Conservation (phyloP, 2,888 invertebrate genomes). For the Hypena proboscidalis region DNA sequence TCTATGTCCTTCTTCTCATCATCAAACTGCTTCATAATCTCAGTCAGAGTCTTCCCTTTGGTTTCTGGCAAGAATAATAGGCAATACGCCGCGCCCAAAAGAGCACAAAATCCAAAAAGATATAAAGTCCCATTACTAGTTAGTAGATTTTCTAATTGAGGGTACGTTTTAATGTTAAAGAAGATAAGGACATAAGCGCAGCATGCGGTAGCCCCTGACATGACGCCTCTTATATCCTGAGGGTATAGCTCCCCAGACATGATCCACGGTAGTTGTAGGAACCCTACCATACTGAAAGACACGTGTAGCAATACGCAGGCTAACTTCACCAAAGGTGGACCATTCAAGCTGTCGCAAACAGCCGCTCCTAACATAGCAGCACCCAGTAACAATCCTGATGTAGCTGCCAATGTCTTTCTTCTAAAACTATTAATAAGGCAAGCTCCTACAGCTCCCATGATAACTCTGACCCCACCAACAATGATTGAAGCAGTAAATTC, state of each 20-base stretch:
- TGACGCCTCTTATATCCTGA: conserved; percentile 87
- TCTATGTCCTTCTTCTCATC: conserved; percentile 69
- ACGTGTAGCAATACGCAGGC: conserved; percentile 88
- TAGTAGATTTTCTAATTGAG: conserved; percentile 83
- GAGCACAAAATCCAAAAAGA: conserved; percentile 86
- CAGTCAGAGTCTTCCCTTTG: conserved; percentile 87
- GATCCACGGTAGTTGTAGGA: conserved; percentile 90
- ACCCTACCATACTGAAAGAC: conserved; percentile 90
- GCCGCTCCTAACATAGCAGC: conserved; percentile 88
- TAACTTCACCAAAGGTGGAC: conserved; percentile 77
- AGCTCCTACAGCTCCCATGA: conserved; percentile 88
- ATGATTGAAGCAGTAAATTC: conserved; percentile 89
- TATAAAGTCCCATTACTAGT: conserved; percentile 88
- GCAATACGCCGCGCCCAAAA: conserved; percentile 87
- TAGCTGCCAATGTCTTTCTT: conserved; percentile 86
- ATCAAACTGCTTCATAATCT: conserved; percentile 88
- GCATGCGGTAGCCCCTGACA: conserved; percentile 89
- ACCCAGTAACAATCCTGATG: conserved; percentile 88
- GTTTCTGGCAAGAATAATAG: conserved; percentile 88
- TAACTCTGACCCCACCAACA: conserved; percentile 87
- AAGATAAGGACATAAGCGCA: conserved; percentile 89
- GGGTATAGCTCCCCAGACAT: conserved; percentile 91
- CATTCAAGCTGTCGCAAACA: conserved; percentile 83
- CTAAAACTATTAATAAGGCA: conserved; percentile 87
- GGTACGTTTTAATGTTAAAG: conserved; percentile 89